These are phyloP conservation scores for Nycticorax nycticorax DNA, from an alignment of 2,113 vertebrate genomes.

Conservation along the genomic window DNA sequence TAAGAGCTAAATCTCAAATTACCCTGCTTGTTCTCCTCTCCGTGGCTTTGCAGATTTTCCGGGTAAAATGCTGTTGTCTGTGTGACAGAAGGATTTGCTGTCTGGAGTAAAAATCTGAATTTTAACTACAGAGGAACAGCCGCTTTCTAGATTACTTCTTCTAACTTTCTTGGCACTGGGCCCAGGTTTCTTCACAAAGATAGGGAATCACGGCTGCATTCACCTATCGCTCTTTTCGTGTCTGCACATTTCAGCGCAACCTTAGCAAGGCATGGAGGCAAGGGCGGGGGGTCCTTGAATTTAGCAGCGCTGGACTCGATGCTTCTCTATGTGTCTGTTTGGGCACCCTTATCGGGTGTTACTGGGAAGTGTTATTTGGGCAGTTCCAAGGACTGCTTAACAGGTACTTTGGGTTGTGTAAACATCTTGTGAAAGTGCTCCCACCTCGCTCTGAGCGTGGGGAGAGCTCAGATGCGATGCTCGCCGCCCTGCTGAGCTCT, in stretches of 20 bases:
- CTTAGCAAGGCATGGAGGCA: neutral
- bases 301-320: neutral
- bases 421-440: neutral
- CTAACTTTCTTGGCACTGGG: neutral
- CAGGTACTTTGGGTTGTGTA: neutral
- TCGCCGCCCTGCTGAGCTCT: rapidly evolving
- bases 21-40: neutral
- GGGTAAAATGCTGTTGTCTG: rapidly evolving
- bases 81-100: neutral
- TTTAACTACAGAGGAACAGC: neutral
- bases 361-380: neutral
- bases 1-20: neutral
- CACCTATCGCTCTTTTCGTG: rapidly evolving
- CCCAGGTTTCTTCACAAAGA: neutral
- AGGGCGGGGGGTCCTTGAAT: neutral
- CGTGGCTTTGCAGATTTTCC: neutral
- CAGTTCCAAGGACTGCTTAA: neutral
- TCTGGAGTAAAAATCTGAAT: neutral
- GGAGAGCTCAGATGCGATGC: rapidly evolving
- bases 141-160: neutral
- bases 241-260: neutral
- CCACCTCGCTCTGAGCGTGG: rapidly evolving
- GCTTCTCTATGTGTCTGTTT: neutral
- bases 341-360: neutral
- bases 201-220: neutral